Base-by-base conservation (phyloP, 23 tunicate species). In the Ciona savignyi region DNA sequence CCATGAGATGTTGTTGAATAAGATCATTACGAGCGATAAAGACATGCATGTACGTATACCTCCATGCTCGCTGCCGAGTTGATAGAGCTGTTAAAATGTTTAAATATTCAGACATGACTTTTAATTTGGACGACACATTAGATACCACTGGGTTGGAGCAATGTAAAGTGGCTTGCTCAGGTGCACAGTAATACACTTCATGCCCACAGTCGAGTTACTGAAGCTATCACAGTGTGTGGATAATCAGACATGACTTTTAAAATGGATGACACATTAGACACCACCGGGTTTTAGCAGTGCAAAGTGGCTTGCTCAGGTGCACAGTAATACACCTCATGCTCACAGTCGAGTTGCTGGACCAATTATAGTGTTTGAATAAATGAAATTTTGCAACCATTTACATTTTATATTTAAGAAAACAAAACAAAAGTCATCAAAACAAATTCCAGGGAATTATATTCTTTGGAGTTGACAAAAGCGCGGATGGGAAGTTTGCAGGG, bases 1-100 rank as follows among this genome's bases (percentile, higher is more conserved):
- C 1, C 83, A 83, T 77, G 97, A 90, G 33, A 79, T 90, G 89
- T 62, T 78, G 63, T 24, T 74, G 56, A 83, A 90, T 65, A 83
- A 83, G 42, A 90, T 90, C 9, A 83, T 90, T 0, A 78, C 83
- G 32, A 83, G 76, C 63, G 89, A 90, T 51, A 78, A 77, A 65
- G 97, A 90, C 73, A 27, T 48, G 76, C 69, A 27, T 65, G 32
- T 76, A 26, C 4, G 4, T 31, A 22, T 42, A 42, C n/a, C n/a
- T n/a, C n/a, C n/a, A n/a, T n/a, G n/a, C n/a, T n/a, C n/a, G n/a
- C n/a, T n/a, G n/a, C n/a, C n/a, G n/a, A n/a, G n/a, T n/a, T n/a
- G n/a, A n/a, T n/a, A n/a, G n/a, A n/a, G n/a, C n/a, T n/a, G n/a
- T n/a, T n/a, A n/a, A n/a, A n/a, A n/a, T n/a, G n/a, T n/a, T n/a